Evolutionary conservation across 2,113 vertebrate species (phyloP), one percentile per base, ranked within the genome.

Genomic region (Psilopogon haemacephalus): DNA sequence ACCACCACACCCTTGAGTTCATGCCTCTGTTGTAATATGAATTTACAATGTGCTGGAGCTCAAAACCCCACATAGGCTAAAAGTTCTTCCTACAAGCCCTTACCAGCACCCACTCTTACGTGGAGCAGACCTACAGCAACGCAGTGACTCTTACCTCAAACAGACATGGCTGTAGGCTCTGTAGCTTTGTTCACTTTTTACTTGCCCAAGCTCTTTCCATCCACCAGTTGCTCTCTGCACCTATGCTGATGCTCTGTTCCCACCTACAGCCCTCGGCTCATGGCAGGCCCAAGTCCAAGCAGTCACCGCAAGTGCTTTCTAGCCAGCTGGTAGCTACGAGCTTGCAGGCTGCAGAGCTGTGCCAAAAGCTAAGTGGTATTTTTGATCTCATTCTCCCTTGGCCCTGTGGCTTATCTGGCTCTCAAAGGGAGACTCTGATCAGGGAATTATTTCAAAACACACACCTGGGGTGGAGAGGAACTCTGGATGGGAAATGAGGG

Each of bases 351-450:
- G 55, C 15, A 76, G 84, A 62, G 24, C 12, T 87, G 75, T 92
- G 52, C 74, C 88, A 75, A n/a, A 78, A 62, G 24, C 18, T 69
- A 89, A 82, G 40, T 50, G 55, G 28, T 85, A 37, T 27, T 91
- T 93, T 91, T 89, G 59, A 35, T 93, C 63, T 89, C 59, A 59
- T 73, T 89, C 58, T 89, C 17, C 37, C 30, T 44, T 59, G 86
- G 81, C 46, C 11, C 23, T 27, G 17, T 73, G 46, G 63, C 60
- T 91, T 93, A 70, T 80, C 78, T 94, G 71, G 67, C 63, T 88
- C 12, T 0, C 11, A 30, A 52, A 35, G 20, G 40, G 35, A 87
- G 40, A n/a, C 16, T 81, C 58, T 73, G 81, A 59, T 80, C 0
- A 0, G 26, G 38, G 38, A 67, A 21, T 23, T 52, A 20, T 85